Percentiles rank a stretch among this genome's conserved stretches.
These are phyloP conservation scores for Diarsia rubi DNA, from an alignment of 2,888 invertebrate genomes.

Conservation along the genomic window DNA sequence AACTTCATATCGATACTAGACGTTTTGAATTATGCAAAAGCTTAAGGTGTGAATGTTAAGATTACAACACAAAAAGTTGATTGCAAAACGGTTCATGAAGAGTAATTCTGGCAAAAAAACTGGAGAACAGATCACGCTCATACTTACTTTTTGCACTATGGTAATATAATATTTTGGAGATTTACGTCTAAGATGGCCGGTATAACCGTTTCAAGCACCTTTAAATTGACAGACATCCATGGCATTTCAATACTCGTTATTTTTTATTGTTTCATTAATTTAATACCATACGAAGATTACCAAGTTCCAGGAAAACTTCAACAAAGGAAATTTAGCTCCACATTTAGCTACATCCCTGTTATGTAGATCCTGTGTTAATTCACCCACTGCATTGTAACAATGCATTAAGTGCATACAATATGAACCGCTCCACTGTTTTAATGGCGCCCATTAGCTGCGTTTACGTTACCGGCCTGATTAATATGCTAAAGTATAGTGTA, in stretches of 20 bases:
- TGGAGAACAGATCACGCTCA: background rate
- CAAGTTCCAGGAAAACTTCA: slow-evolving; percentile 2
- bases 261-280: background rate
- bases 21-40: slow-evolving; percentile 37
- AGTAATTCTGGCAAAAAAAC: background rate
- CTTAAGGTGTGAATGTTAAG: slow-evolving; percentile 24
- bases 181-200: background rate
- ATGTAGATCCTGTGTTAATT: slow-evolving; percentile 55
- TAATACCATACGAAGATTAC: background rate
- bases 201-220: background rate
- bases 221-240: background rate
- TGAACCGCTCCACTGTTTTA: slow-evolving; percentile 82
- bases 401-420: slow-evolving; percentile 79
- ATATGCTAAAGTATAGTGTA: slow-evolving; percentile 77
- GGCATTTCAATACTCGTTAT: background rate
- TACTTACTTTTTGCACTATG: background rate
- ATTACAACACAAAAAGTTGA: slow-evolving; percentile 5
- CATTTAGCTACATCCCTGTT: slow-evolving; percentile 56
- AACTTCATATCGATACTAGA: slow-evolving; percentile 11
- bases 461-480: slow-evolving; percentile 81
- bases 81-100: slow-evolving; percentile 12
- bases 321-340: slow-evolving; percentile 36
- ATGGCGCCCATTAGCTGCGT: slow-evolving; percentile 81
- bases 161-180: background rate
- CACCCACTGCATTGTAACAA: slow-evolving; percentile 67